Evolutionary conservation across 2,113 vertebrate species (phyloP).

Genomic region (Pseudonaja textilis): DNA sequence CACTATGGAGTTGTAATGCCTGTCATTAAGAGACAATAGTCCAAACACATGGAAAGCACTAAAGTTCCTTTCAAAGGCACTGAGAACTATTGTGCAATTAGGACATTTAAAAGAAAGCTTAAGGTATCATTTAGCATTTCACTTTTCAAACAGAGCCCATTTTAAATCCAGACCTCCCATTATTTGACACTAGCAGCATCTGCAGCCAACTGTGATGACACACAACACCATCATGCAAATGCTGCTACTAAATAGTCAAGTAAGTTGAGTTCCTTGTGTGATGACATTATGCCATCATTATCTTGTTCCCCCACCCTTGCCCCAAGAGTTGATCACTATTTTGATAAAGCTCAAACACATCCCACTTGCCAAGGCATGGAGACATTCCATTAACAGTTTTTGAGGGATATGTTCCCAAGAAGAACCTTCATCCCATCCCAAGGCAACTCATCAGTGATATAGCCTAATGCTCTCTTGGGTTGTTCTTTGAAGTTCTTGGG

Average conservation of each 20-base stretch:
- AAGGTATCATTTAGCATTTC: background rate
- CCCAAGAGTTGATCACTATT: background rate
- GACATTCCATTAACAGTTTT: background rate
- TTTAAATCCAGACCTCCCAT: background rate
- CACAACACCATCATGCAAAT: background rate
- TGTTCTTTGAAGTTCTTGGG: background rate
- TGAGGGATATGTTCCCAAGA: background rate
- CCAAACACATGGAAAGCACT: constrained; percentile 51
- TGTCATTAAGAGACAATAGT: constrained; percentile 64
- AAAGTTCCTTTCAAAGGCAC: constrained; percentile 56
- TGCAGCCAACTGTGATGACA: background rate
- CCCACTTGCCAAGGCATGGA: background rate
- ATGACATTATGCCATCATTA: background rate
- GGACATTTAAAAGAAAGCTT: constrained; percentile 28
- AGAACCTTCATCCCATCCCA: background rate
- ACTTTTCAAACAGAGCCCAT: constrained; percentile 31
- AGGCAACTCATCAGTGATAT: background rate
- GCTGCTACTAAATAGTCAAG: background rate
- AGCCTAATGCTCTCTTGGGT: background rate
- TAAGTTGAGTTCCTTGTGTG: background rate
- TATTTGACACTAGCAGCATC: background rate
- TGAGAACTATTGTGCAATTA: background rate
- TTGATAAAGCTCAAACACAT: background rate
- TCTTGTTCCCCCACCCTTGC: background rate
- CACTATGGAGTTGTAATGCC: constrained; percentile 64